A percentile compares a stretch with the other conserved stretches of the same genome.
Conservation (phyloP, 2,888 invertebrate genomes). For the Mesoligia furuncula region DNA sequence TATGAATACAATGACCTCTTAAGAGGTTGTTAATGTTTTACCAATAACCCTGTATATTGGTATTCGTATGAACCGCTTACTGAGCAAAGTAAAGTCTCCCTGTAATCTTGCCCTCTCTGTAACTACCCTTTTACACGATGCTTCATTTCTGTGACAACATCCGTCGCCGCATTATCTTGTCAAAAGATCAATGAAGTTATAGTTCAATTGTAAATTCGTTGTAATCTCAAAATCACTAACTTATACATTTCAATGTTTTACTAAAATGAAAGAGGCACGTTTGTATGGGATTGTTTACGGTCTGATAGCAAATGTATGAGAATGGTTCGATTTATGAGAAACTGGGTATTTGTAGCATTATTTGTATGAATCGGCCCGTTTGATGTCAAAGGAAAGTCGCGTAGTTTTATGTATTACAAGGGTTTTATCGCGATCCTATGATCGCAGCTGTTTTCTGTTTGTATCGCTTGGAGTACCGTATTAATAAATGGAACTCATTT, state of each 20-base stretch:
- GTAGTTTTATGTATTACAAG: conserved; percentile 43
- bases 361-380: conserved; percentile 54
- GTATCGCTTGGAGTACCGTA: conserved; percentile 25
- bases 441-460: conserved; percentile 18
- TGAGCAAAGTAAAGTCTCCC: background rate
- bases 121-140: too few species aligned
- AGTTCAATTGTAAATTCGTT: conserved; percentile 57
- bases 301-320: conserved; percentile 69
- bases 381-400: conserved; percentile 60
- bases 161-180: conserved; percentile 44
- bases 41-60: too few species aligned
- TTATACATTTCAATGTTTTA: conserved; percentile 66
- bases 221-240: conserved; percentile 62
- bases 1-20: too few species aligned
- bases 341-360: conserved; percentile 53
- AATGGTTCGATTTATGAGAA: conserved; percentile 65
- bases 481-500: conserved; percentile 35
- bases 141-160: background rate
- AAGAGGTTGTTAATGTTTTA: too few species aligned
- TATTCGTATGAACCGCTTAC: too few species aligned
- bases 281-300: conserved; percentile 68
- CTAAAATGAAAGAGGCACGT: conserved; percentile 66
- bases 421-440: conserved; percentile 44
- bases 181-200: conserved; percentile 52
- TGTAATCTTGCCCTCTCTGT: background rate